Base-by-base conservation (phyloP, 2,113 vertebrate species). In the Hippolais icterina region DNA sequence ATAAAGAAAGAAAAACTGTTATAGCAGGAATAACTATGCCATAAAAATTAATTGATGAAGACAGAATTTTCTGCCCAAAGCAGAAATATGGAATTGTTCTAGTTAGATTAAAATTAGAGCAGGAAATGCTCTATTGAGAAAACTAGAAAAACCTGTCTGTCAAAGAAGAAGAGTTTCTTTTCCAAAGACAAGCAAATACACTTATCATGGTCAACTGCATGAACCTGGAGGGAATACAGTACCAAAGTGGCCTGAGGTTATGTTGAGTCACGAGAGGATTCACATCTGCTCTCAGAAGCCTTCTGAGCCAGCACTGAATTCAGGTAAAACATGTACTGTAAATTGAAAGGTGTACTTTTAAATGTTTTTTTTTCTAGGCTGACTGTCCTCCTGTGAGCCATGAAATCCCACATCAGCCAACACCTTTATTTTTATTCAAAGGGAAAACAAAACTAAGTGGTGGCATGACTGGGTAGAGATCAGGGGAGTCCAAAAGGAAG, bases 171-270 rank as follows among this genome's bases (percentile, higher is more conserved):
- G 57, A 49, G n/a, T 54, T 94, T 57, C 27, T 91, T 95, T 96
- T 78, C 82, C 88, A 95, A 97, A 93, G 82, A 94, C 68, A 89
- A 96, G 93, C 61, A 93, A 94, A 96, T 39, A 47, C 33, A 54
- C 46, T 90, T 94, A 63, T 9, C 60, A 19, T 65, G 64, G 91
- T 89, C 81, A 93, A 17, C 87, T 71, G 64, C 78, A n/a, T 59
- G 83, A 92, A 50, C 46, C 89, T 72, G 75, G 69, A 75, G 95
- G 81, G 88, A 85, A 91, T 78, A 71, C 60, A 80, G 49, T 85
- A 72, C 80, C 84, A 68, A 86, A 95, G 93, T 76, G 68, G 52
- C 56, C 56, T 87, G 85, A 89, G 84, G 46, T 97, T 95, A 69
- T 19, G 21, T 13, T 83, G 83, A 85, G 87, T 91, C 72, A 57